A percentile compares a stretch with the other conserved stretches of the same genome.
Conservation (phyloP, 1,140 invertebrate species). For the Magallana gigas region DNA sequence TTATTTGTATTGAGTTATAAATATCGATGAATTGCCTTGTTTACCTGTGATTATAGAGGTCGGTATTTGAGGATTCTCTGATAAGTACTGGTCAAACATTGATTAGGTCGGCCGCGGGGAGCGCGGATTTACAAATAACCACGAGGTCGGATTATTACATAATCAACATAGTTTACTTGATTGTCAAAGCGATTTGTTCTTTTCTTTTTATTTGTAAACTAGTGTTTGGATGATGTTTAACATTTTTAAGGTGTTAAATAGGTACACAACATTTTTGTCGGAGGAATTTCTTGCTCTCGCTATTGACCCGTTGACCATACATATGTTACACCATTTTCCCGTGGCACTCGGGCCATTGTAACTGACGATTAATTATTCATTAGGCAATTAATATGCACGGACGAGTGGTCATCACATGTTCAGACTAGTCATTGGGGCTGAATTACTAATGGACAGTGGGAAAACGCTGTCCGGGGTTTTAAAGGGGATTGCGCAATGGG, state of each 20-base stretch:
- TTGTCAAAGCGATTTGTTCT: background rate
- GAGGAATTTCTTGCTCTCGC: background rate
- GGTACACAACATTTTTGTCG: background rate
- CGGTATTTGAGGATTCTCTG: background rate
- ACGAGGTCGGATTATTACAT: conserved; percentile 12
- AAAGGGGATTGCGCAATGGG: background rate
- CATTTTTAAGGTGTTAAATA: background rate
- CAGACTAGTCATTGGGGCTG: background rate
- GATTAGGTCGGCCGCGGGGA: background rate
- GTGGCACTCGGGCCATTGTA: conserved; percentile 28
- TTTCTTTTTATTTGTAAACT: background rate
- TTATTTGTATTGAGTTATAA: conserved; percentile 28
- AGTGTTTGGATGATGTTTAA: background rate
- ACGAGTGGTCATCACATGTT: conserved; percentile 29
- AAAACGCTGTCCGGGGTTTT: background rate
- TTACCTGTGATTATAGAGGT: background rate
- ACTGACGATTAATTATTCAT: conserved; percentile 34
- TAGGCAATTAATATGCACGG: conserved; percentile 37
- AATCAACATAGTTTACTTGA: background rate
- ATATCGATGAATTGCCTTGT: background rate
- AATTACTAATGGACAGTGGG: background rate
- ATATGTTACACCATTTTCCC: conserved; percentile 23
- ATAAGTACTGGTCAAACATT: conserved; percentile 31
- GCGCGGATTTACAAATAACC: background rate
- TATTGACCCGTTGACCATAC: conserved; percentile 18